Evolutionary conservation across 1,140 invertebrate species (phyloP).

Genomic region (Drosophila pachea): DNA sequence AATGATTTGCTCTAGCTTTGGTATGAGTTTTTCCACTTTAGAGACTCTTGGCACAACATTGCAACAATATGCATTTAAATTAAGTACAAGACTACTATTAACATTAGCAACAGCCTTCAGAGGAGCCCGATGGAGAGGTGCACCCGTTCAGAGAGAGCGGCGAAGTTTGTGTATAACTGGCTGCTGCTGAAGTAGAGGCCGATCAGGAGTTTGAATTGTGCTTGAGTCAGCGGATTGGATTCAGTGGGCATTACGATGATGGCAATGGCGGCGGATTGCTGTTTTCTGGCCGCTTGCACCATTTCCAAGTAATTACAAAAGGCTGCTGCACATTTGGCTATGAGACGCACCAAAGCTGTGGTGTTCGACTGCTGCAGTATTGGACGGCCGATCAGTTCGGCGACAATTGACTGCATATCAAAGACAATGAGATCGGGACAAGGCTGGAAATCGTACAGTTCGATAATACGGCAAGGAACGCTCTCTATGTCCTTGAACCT

Average conservation of each 20-base stretch:
- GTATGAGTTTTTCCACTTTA: neutral
- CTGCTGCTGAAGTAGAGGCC: conserved; percentile 53
- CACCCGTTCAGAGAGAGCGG: conserved; percentile 32
- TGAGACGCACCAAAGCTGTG: conserved; percentile 47
- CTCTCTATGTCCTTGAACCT: conserved; percentile 46
- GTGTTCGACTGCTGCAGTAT: conserved; percentile 50
- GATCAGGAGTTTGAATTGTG: conserved; percentile 59
- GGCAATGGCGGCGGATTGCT: conserved; percentile 32
- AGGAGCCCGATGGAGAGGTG: conserved; percentile 19
- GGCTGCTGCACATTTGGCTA: conserved; percentile 61
- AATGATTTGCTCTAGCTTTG: conserved; percentile 4
- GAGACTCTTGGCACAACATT: conserved; percentile 9
- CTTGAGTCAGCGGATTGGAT: conserved; percentile 50
- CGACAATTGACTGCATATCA: conserved; percentile 48
- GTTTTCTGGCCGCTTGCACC: conserved; percentile 16
- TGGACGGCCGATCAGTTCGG: conserved; percentile 44
- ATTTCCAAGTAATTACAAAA: conserved; percentile 56
- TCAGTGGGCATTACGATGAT: conserved; percentile 57
- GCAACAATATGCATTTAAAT: neutral
- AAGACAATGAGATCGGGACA: conserved; percentile 53
- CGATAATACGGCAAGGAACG: conserved; percentile 37
- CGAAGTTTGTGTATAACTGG: conserved; percentile 41
- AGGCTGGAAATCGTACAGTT: conserved; percentile 15
- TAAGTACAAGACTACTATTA: neutral
- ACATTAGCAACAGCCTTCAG: neutral